phyloP scores from a whole-genome alignment of 1,140 invertebrate species.

The Cylas formicarius region DNA sequence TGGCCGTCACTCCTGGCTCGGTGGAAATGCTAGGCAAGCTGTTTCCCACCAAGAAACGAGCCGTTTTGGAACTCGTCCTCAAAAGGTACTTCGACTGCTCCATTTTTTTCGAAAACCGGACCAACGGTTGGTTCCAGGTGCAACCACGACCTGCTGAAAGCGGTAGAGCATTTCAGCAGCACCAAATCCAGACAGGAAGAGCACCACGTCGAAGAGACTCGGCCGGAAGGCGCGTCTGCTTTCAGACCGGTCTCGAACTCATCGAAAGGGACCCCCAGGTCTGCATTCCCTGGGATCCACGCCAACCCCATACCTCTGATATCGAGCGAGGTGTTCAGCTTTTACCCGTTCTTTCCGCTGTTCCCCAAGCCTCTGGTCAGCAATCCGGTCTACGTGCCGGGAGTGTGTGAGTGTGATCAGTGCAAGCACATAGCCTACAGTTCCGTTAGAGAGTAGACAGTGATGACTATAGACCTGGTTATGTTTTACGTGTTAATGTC shows the following conservation, averaged over 20 bases:
- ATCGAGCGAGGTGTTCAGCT: conserved; percentile 37
- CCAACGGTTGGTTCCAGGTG: conserved; percentile 31
- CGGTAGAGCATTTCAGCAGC: conserved; percentile 37
- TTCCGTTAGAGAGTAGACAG: conserved; percentile 15
- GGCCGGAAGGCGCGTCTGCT: conserved; percentile 30
- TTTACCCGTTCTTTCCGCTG: conserved; percentile 39
- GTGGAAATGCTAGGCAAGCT: conserved; percentile 78
- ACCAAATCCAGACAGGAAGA: too few relatives aligned
- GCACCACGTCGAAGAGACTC: too few relatives aligned
- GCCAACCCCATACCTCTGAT: conserved; percentile 32
- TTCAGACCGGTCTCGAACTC: conserved; percentile 32
- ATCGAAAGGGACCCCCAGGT: conserved; percentile 15
- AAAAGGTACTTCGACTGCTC: conserved; percentile 32
- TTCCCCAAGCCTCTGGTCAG: conserved; percentile 37
- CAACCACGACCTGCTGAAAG: conserved; percentile 39
- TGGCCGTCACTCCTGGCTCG: conserved; percentile 51
- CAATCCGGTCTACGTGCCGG: conserved; percentile 39
- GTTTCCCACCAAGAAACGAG: conserved; percentile 79
- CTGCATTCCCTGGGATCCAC: conserved; percentile 23
- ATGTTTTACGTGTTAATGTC: too few relatives aligned
- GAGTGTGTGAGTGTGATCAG: conserved; percentile 41
- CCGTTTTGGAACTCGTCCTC: conserved; percentile 70
- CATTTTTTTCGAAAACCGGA: too few relatives aligned
- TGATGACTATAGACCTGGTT: neutral
- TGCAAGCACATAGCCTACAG: conserved; percentile 30